A percentile compares a stretch with the other conserved stretches of the same genome.
Evolutionary conservation across 2,113 vertebrate species (phyloP).

Genomic region (Collichthys lucidus): DNA sequence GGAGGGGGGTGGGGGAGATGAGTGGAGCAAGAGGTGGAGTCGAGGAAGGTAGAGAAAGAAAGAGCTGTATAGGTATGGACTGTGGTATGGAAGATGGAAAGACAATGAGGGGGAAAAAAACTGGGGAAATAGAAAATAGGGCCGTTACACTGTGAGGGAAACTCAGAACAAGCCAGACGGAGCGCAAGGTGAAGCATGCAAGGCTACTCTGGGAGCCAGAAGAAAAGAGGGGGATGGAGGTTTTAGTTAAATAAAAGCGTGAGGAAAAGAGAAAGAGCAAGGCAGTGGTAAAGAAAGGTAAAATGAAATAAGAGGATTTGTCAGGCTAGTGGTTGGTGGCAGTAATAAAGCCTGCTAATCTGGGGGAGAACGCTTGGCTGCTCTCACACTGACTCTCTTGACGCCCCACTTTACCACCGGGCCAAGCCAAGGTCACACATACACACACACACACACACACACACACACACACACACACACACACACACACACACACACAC

Average conservation of each 20-base stretch:
- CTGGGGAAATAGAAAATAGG: slow-evolving; percentile 52
- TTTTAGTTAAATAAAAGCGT: slow-evolving; percentile 65
- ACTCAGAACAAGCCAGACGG: slow-evolving; percentile 11
- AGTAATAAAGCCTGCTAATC: slow-evolving; percentile 91
- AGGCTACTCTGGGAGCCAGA: slow-evolving; percentile 19
- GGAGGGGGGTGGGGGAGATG: slow-evolving; percentile 29
- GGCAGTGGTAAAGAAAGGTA: slow-evolving; percentile 76
- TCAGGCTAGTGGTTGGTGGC: slow-evolving; percentile 85
- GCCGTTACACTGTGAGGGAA: slow-evolving; percentile 26
- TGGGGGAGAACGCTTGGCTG: slow-evolving; percentile 85
- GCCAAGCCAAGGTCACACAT: slow-evolving; percentile 86
- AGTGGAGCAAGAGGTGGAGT: slow-evolving; percentile 42
- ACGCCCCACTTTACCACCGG: slow-evolving; percentile 84
- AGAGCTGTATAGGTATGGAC: slow-evolving; percentile 41
- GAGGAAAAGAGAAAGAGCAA: slow-evolving; percentile 56
- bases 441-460: slow-evolving; percentile 53
- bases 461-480: slow-evolving; percentile 74
- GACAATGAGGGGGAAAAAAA: slow-evolving; percentile 58
- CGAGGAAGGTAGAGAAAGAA: slow-evolving; percentile 36
- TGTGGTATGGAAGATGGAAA: slow-evolving; percentile 31
- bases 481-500: slow-evolving; percentile 53
- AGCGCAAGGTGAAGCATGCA: slow-evolving; percentile 38
- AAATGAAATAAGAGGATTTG: slow-evolving; percentile 88
- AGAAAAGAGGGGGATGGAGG: slow-evolving; percentile 37
- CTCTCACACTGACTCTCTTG: slow-evolving; percentile 81